These are phyloP conservation scores for Alloscopus bannaensis DNA, from an alignment of 2,888 invertebrate species.

Conservation along the genomic window DNA sequence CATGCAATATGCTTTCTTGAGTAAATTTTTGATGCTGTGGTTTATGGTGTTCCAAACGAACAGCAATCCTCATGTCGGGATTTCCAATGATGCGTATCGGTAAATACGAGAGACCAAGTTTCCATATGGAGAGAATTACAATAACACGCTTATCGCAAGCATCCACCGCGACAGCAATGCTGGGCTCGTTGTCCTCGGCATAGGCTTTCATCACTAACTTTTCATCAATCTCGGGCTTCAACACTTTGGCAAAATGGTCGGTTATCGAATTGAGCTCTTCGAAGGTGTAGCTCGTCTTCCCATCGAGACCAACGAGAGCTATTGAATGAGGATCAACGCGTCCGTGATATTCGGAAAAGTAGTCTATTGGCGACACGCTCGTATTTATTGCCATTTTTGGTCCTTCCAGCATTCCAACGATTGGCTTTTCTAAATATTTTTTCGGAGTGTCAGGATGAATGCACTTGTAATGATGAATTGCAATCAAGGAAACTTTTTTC, in stretches of 20 bases:
- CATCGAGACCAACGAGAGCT: not conserved
- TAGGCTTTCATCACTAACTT: not conserved
- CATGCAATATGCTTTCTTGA: not conserved
- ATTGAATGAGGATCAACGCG: not conserved
- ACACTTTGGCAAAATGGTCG: not conserved
- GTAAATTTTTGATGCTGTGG: too few relatives aligned
- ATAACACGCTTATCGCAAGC: constrained; percentile 6
- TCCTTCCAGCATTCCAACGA: constrained; percentile 8
- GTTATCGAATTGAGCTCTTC: constrained; percentile 3
- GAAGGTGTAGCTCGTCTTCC: not conserved
- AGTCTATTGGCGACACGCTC: constrained; percentile 1
- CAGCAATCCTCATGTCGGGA: not conserved
- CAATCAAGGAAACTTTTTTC: too few relatives aligned
- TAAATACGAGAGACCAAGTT: constrained; percentile 1
- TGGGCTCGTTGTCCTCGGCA: not conserved
- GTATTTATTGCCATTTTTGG: not conserved
- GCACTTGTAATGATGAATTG: too few relatives aligned
- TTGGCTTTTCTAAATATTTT: not conserved
- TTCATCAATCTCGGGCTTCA: constrained; percentile 5
- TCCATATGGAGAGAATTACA: constrained; percentile 18
- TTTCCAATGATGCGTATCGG: not conserved
- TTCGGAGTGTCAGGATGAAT: too few relatives aligned
- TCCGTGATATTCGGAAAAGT: not conserved
- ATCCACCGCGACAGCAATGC: not conserved
- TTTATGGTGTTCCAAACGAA: too few relatives aligned